Base-by-base conservation (phyloP, 2,113 vertebrate species). In the Cygnus atratus region DNA sequence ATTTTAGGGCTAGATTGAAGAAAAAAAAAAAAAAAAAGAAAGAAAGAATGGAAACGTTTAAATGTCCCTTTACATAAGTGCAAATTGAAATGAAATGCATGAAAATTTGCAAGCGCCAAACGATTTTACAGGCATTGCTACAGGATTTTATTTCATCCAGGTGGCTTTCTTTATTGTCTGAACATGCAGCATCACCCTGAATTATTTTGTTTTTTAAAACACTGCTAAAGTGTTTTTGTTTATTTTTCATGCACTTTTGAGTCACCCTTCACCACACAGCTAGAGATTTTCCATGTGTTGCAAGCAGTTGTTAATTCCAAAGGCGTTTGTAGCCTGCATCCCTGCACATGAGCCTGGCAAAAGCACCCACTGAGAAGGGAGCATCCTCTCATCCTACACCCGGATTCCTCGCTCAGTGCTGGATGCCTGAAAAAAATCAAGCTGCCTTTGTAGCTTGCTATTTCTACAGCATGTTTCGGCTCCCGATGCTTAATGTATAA, bases 391-490 rank as follows among this genome's bases (percentile, higher is more conserved):
- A n/a, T 66, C 5, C 70, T 1, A 1, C 19, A 22, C 33, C 1
- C 6, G 31, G 33, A 72, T 35, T n/a, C 52, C 28, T 17, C 2
- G 9, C 44, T 28, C 29, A 41, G 5, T 31, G 10, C 11, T 18
- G n/a, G 25, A 25, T 25, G 13, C 29, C 55, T 58, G 14, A 46
- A 5, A 58, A 50, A 57, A 67, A 6, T 5, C 12, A 48, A 44
- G 18, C 52, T 73, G 54, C 21, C 26, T 26, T 83, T 3, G 1
- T 26, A 41, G 22, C 21, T 16, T 2, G 9, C 18, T 41, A 17
- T 14, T 63, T 19, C 46, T 13, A 4, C 1, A 1, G 6, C 13
- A 18, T 0, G 2, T 4, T 61, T 24, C 50, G 62, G 43, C 65
- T 84, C 18, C 65, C 35, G 43, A 55, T 17, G n/a, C 13, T 52